A percentile compares a stretch with the other conserved stretches of the same genome.
Evolutionary conservation across 2,888 invertebrate genomes (phyloP).

Genomic region (Ectropis crepuscularia): DNA sequence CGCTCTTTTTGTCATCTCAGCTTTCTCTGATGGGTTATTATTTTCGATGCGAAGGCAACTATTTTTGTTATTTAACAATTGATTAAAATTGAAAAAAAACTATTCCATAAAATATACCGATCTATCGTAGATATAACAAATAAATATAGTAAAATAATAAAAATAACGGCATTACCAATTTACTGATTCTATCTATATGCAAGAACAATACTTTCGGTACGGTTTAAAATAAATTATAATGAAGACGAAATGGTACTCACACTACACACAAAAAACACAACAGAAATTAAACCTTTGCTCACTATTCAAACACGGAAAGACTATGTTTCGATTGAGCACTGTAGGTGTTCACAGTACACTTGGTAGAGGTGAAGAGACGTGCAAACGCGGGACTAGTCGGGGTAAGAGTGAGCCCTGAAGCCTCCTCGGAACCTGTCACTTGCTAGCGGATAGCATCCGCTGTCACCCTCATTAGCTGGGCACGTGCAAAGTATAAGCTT

Average conservation of each 20-base stretch:
- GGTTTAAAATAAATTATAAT: not conserved
- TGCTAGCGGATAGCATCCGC: slow-evolving; percentile 14
- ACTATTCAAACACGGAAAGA: slow-evolving; percentile 14
- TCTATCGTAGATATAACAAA: too few relatives aligned
- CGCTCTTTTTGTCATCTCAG: too few relatives aligned
- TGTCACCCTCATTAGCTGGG: slow-evolving; percentile 20
- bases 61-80: too few relatives aligned
- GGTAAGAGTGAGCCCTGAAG: slow-evolving; percentile 65
- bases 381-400: slow-evolving; percentile 56
- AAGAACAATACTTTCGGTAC: not conserved
- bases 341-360: not conserved
- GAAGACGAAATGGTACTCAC: slow-evolving; percentile 23
- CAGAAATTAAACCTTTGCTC: not conserved
- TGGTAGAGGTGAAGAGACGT: slow-evolving; percentile 50
- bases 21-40: too few relatives aligned
- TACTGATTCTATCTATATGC: too few relatives aligned
- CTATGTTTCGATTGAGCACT: not conserved
- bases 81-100: too few relatives aligned
- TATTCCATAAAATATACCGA: too few relatives aligned
- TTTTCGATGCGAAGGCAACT: too few relatives aligned
- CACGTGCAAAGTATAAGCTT: slow-evolving; percentile 12
- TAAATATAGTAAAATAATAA: too few relatives aligned
- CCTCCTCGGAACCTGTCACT: slow-evolving; percentile 39
- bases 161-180: too few relatives aligned
- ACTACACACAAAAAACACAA: slow-evolving; percentile 13